phyloP scores from a whole-genome alignment of 2,113 vertebrate genomes.

The Phrynocephalus versicolor region DNA sequence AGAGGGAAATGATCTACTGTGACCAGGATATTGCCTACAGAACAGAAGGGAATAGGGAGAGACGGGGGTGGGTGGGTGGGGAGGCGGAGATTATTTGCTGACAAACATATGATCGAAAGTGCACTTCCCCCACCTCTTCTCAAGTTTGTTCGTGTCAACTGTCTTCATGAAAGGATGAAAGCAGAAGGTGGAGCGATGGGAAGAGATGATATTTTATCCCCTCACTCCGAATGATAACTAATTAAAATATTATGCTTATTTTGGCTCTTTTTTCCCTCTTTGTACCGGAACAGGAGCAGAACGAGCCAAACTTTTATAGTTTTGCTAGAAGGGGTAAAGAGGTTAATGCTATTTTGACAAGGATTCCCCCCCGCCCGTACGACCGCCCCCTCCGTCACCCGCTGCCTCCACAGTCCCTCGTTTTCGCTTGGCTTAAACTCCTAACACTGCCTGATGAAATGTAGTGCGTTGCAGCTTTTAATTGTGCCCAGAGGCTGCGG shows the following conservation, averaged over 20 bases:
- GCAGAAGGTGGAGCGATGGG: background rate
- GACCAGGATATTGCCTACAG: background rate
- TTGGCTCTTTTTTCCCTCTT: slow-evolving; percentile 24
- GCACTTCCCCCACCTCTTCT: too few species aligned
- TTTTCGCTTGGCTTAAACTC: slow-evolving; percentile 77
- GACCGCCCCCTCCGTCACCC: background rate
- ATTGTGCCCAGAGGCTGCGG: slow-evolving; percentile 82
- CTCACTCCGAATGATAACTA: background rate
- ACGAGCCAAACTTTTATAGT: slow-evolving; percentile 55
- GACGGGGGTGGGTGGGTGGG: too few species aligned
- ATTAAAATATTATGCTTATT: background rate
- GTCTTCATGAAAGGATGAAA: background rate
- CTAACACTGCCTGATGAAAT: slow-evolving; percentile 78
- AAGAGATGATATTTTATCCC: background rate
- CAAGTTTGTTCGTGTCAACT: background rate
- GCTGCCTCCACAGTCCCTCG: slow-evolving; percentile 10
- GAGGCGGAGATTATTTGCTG: background rate
- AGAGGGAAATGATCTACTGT: background rate
- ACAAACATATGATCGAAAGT: background rate
- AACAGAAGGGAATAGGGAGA: background rate
- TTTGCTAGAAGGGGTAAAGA: slow-evolving; percentile 63
- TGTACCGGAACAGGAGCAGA: background rate
- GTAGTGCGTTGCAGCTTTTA: slow-evolving; percentile 76
- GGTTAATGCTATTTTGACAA: slow-evolving; percentile 72
- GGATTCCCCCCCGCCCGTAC: slow-evolving; percentile 50